phyloP scores from a whole-genome alignment of 1,140 invertebrate species.

The Heterodera schachtii region DNA sequence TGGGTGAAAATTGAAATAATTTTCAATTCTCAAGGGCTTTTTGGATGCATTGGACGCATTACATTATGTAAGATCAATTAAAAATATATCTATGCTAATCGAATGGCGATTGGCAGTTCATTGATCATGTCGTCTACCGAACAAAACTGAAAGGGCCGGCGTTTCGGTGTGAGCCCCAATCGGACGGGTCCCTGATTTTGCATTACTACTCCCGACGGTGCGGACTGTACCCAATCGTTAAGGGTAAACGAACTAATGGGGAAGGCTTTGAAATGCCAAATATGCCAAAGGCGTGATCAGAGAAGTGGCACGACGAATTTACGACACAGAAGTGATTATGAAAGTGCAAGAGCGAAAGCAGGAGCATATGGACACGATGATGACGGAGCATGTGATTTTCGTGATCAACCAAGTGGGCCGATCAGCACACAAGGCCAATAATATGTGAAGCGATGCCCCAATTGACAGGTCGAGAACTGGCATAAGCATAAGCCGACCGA shows the following conservation, averaged over 20 bases:
- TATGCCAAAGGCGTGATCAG: slow-evolving; percentile 59
- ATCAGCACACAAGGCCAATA: not conserved
- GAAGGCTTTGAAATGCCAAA: too few relatives aligned
- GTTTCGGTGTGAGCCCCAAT: slow-evolving; percentile 66
- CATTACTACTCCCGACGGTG: slow-evolving; percentile 68
- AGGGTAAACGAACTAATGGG: slow-evolving; percentile 53
- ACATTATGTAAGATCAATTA: slow-evolving; percentile 39
- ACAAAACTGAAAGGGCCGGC: slow-evolving; percentile 64
- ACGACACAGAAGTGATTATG: slow-evolving; percentile 64
- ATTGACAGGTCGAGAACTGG: slow-evolving; percentile 19
- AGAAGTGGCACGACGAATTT: slow-evolving; percentile 64
- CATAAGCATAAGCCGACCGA: slow-evolving; percentile 5
- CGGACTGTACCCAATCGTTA: slow-evolving; percentile 68
- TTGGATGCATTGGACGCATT: slow-evolving; percentile 60
- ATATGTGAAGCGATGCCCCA: not conserved
- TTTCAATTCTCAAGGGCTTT: slow-evolving; percentile 54
- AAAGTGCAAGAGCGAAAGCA: slow-evolving; percentile 62
- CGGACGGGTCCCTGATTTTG: slow-evolving; percentile 63
- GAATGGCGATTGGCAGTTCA: slow-evolving; percentile 38
- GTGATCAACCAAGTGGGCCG: slow-evolving; percentile 53
- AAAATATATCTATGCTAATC: not conserved
- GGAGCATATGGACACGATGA: slow-evolving; percentile 60
- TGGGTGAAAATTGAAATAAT: not conserved
- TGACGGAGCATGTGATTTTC: slow-evolving; percentile 63
- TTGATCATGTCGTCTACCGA: slow-evolving; percentile 62